A percentile compares a stretch with the other conserved stretches of the same genome.
Conservation (phyloP, 2,797 vertebrate species). For the Phalanger gymnotis region DNA sequence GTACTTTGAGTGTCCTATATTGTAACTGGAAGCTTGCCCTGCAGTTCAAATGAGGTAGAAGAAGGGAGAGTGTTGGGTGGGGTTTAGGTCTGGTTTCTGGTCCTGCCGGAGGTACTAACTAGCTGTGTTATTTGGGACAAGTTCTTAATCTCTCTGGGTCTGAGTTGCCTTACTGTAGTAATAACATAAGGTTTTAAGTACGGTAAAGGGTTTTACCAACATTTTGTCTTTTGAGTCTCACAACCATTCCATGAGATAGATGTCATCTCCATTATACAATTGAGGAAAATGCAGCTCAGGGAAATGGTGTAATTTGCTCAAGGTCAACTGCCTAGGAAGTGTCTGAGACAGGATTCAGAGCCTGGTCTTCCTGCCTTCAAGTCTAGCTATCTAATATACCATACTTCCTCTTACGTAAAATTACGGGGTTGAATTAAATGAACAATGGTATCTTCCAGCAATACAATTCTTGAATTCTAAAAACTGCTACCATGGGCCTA, state of each 20-base stretch:
- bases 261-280: background rate
- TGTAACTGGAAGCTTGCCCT: background rate
- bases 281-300: background rate
- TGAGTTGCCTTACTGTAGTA: background rate
- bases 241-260: slow-evolving; percentile 2
- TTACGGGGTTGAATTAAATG: background rate
- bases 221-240: slow-evolving; percentile 3
- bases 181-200: background rate
- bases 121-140: background rate
- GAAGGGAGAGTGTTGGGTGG: background rate
- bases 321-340: background rate
- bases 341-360: background rate
- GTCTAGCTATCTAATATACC: background rate
- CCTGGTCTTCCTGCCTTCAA: background rate
- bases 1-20: background rate
- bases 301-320: background rate
- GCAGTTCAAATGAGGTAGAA: background rate
- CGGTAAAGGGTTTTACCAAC: background rate
- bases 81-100: background rate
- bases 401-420: background rate
- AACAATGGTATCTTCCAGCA: background rate
- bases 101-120: background rate
- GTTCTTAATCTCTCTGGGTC: background rate
- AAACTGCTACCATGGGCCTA: background rate
- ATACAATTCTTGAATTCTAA: background rate